Percentiles rank a stretch among this genome's conserved stretches.
Evolutionary conservation across 2,113 vertebrate genomes (phyloP).

Genomic region (Charina bottae): DNA sequence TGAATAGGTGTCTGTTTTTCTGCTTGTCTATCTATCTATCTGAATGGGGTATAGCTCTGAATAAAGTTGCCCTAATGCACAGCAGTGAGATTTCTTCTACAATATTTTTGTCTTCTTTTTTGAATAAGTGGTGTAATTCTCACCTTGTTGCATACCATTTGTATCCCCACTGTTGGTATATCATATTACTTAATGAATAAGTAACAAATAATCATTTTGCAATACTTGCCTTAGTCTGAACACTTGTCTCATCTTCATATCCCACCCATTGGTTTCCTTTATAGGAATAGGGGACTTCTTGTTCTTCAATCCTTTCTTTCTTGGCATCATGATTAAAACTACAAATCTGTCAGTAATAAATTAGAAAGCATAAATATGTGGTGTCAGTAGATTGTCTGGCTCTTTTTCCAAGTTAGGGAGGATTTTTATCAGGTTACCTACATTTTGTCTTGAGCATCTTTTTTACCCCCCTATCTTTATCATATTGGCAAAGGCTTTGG

Average conservation of each 20-base stretch:
- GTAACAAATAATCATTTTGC: neutral
- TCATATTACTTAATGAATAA: neutral
- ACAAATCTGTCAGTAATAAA: neutral
- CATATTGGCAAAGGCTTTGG: neutral
- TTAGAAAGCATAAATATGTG: neutral
- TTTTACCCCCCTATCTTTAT: neutral
- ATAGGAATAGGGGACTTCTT: slow-evolving; percentile 73
- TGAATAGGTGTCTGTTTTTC: no score
- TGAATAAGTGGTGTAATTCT: neutral
- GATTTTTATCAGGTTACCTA: neutral
- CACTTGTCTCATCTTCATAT: slow-evolving; percentile 78
- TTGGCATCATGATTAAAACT: neutral
- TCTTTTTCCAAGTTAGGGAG: neutral
- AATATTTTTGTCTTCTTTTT: neutral
- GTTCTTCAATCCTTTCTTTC: slow-evolving; percentile 51
- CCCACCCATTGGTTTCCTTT: slow-evolving; percentile 73
- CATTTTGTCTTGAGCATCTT: neutral
- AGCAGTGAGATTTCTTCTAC: neutral
- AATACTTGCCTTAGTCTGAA: slow-evolving; percentile 68
- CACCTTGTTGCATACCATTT: neutral
- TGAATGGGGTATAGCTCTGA: no score
- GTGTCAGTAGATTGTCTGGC: neutral
- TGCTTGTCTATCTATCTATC: no score
- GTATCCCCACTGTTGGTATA: neutral
- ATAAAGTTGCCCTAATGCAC: neutral